Conservation (phyloP, 2,888 invertebrate genomes). For the Herminia tarsipennalis region DNA sequence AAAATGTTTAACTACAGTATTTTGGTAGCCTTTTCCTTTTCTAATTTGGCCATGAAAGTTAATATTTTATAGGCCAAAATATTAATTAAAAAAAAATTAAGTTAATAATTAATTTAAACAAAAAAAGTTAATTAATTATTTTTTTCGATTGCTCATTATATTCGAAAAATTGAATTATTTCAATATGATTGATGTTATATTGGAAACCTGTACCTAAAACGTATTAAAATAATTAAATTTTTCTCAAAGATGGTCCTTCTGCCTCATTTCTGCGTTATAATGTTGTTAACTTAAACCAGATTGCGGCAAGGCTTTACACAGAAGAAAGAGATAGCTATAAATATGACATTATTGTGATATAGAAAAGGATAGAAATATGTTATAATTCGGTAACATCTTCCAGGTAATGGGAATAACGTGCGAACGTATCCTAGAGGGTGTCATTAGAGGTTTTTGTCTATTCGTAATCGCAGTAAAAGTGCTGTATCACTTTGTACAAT, state of each 20-base stretch:
- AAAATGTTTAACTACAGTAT: too few relatives aligned
- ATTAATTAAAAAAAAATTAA: too few relatives aligned
- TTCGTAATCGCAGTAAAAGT: slow-evolving; percentile 56
- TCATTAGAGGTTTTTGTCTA: slow-evolving; percentile 72
- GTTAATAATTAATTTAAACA: too few relatives aligned
- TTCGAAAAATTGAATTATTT: too few relatives aligned
- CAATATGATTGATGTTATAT: too few relatives aligned
- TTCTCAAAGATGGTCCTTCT: slow-evolving; percentile 25
- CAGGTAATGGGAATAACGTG: slow-evolving; percentile 78
- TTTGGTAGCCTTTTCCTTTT: too few relatives aligned
- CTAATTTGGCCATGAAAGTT: too few relatives aligned
- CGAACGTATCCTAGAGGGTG: slow-evolving; percentile 73
- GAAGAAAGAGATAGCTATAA: slow-evolving; percentile 56
- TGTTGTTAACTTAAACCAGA: slow-evolving; percentile 66
- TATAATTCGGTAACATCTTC: slow-evolving; percentile 61
- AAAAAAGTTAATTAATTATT: too few relatives aligned
- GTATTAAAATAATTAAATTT: background rate
- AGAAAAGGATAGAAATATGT: slow-evolving; percentile 57
- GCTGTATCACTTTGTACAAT: slow-evolving; percentile 46
- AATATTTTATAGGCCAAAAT: too few relatives aligned
- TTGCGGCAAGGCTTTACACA: slow-evolving; percentile 59
- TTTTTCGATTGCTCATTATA: too few relatives aligned
- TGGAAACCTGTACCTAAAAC: too few relatives aligned
- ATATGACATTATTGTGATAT: slow-evolving; percentile 28
- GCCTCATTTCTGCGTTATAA: slow-evolving; percentile 27